These are phyloP conservation scores for Melitaea cinxia DNA, from an alignment of 1,140 invertebrate species.

Conservation along the genomic window DNA sequence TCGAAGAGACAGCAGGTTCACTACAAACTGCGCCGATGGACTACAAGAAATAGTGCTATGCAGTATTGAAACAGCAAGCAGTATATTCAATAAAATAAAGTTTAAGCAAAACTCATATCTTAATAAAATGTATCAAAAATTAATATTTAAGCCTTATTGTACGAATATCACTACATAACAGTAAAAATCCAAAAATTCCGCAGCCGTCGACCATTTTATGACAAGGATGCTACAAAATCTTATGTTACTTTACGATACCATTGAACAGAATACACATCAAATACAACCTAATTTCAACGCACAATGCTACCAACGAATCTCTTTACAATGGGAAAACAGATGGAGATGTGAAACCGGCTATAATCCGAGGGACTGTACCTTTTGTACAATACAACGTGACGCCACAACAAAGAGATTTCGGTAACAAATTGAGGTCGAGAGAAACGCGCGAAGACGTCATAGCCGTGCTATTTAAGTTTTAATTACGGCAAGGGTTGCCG, in stretches of 20 bases:
- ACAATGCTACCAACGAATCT: conserved; percentile 12
- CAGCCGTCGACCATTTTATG: too few species aligned
- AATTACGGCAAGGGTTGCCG: conserved; percentile 8
- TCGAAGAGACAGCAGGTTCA: too few species aligned
- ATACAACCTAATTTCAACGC: conserved; percentile 1
- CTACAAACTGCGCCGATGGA: too few species aligned
- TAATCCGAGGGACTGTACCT: conserved; percentile 8
- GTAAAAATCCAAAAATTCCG: too few species aligned
- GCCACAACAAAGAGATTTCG: conserved; percentile 21
- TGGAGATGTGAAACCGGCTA: conserved; percentile 5
- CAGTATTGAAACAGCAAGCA: too few species aligned
- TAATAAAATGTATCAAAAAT: too few species aligned
- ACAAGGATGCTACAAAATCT: too few species aligned
- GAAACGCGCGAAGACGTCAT: conserved; percentile 14
- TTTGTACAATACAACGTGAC: conserved; percentile 12
- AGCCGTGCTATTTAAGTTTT: conserved; percentile 17
- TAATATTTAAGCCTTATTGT: too few species aligned
- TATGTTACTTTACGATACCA: not conserved
- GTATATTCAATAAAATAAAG: too few species aligned
- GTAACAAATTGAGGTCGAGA: conserved; percentile 24
- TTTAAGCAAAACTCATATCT: too few species aligned
- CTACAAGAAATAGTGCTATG: too few species aligned
- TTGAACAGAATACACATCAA: conserved; percentile 1
- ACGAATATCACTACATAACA: too few species aligned
- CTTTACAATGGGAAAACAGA: conserved; percentile 13